These are phyloP conservation scores for Otolemur garnettii DNA, from an alignment of 2,113 vertebrate genomes.

Conservation along the genomic window DNA sequence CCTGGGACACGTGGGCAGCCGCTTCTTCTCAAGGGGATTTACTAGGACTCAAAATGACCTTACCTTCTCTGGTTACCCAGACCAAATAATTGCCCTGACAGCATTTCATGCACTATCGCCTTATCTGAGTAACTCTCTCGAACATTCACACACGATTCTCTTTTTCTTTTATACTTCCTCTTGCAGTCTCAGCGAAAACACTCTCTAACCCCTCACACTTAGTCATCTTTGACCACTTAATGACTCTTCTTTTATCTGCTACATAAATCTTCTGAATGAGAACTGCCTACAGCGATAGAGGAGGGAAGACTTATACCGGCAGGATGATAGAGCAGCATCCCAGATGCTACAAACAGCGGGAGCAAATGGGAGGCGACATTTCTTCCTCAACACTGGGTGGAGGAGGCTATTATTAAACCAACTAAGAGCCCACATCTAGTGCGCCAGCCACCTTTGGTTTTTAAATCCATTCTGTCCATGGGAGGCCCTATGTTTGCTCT, in stretches of 20 bases:
- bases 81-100: background rate
- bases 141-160: background rate
- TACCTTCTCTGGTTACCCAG: slow-evolving; percentile 49
- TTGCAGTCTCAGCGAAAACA: background rate
- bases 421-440: background rate
- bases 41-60: background rate
- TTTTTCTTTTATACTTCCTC: background rate
- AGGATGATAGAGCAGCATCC: background rate
- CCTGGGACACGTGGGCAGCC: background rate
- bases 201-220: background rate
- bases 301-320: background rate
- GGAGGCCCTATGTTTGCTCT: slow-evolving; percentile 28
- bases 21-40: slow-evolving; percentile 2
- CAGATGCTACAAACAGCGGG: background rate
- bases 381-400: background rate
- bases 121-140: background rate
- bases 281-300: background rate
- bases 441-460: background rate
- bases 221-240: slow-evolving; percentile 24
- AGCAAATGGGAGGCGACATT: background rate
- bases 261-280: background rate
- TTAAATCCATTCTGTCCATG: slow-evolving; percentile 30
- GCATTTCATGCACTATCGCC: background rate
- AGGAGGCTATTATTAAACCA: background rate
- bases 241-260: slow-evolving; percentile 43